Conservation (phyloP, 2,888 invertebrate species). For the Tenthredo mesomela region DNA sequence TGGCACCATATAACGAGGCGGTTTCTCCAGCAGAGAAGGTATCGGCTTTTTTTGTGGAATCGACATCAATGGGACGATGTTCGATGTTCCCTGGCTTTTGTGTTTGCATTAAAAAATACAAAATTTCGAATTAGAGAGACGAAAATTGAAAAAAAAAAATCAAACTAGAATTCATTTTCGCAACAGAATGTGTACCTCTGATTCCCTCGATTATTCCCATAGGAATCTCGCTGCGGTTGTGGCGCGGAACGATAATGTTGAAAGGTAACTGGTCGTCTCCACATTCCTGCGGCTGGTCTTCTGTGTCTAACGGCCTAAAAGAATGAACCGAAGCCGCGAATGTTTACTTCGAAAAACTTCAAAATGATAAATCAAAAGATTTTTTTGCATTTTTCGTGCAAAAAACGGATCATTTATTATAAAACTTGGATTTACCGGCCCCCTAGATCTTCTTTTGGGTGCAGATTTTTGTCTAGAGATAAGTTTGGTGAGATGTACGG, state of each 20-base stretch:
- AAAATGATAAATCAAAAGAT: background rate
- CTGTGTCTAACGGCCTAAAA: background rate
- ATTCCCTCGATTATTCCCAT: background rate
- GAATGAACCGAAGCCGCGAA: no score
- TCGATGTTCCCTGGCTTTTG: background rate
- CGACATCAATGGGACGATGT: conserved; percentile 24
- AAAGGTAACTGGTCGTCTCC: background rate
- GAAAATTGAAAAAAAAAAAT: no score
- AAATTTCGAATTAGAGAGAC: background rate
- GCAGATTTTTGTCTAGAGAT: conserved; percentile 74
- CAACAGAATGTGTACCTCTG: conserved; percentile 5
- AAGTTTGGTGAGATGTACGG: conserved; percentile 80
- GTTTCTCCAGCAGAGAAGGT: conserved; percentile 39
- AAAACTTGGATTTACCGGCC: background rate
- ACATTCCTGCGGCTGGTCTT: background rate
- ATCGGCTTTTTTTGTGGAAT: conserved; percentile 34
- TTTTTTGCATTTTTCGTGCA: background rate
- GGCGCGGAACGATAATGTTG: background rate
- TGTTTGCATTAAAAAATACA: background rate
- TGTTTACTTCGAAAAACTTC: background rate
- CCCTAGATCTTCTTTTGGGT: background rate
- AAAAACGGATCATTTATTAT: background rate
- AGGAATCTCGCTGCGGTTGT: background rate
- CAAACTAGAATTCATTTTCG: background rate
- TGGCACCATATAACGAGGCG: conserved; percentile 45